A percentile compares a stretch with the other conserved stretches of the same genome.
These are phyloP conservation scores for Okapia johnstoni DNA, from an alignment of 2,113 vertebrate genomes.

Conservation along the genomic window DNA sequence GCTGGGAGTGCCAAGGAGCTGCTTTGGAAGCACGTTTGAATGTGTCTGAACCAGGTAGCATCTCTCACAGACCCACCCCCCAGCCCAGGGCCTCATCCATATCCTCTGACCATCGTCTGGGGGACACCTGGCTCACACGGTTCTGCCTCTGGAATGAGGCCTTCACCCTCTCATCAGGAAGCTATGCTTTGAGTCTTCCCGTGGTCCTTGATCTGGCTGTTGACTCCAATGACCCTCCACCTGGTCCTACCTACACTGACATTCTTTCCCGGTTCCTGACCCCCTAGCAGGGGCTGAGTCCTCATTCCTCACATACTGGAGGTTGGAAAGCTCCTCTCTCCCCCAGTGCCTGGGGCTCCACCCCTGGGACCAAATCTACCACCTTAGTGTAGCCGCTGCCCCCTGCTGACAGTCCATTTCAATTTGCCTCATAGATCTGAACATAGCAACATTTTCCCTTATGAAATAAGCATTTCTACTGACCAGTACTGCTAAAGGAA, in stretches of 20 bases:
- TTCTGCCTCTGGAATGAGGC: background rate
- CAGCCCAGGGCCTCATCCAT: background rate
- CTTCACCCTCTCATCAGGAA: background rate
- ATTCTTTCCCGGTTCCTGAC: background rate
- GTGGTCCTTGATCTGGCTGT: background rate
- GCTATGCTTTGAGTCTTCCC: background rate
- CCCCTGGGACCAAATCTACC: background rate
- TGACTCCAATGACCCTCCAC: background rate
- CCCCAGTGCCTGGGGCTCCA: background rate
- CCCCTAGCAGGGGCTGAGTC: background rate
- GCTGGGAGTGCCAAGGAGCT: background rate
- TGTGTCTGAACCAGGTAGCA: background rate
- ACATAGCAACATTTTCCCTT: background rate
- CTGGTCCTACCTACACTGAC: background rate
- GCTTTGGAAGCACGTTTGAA: background rate
- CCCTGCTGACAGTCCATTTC: background rate
- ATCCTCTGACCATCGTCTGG: background rate
- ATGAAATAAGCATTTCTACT: background rate
- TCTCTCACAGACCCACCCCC: background rate
- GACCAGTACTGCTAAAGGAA: background rate
- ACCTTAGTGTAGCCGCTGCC: background rate
- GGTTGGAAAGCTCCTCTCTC: background rate
- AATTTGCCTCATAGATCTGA: background rate
- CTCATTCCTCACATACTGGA: background rate
- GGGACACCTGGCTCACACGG: background rate